Evolutionary conservation across 2,113 vertebrate genomes (phyloP), one percentile per base, ranked within the genome.

Genomic region (Gobio gobio): DNA sequence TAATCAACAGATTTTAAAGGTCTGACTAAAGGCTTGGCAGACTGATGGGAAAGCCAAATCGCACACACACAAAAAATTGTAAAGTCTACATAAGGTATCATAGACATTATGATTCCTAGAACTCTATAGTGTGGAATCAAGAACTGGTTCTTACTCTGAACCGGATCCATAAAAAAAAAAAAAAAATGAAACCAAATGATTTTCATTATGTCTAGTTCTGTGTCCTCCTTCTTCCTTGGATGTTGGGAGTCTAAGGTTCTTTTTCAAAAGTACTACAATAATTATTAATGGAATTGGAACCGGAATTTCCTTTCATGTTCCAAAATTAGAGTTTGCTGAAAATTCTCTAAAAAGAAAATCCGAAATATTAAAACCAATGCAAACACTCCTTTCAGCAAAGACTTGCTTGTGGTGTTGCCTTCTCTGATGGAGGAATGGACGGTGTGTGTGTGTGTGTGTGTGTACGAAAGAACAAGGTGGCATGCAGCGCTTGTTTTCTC

Each of bases 1-100:
- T 84, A 88, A 83, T 77, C 64, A 20, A 61, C 18, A 59, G n/a
- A 80, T 76, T 82, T 36, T 63, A 45, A 51, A 68, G 26, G 51
- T 80, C 81, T 88, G 84, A 84, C 78, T 77, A 78, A 72, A 75
- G 59, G 51, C 36, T 49, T 72, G 77, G 79, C 78, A 75, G 51
- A 43, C 40, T 68, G 61, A 83, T 59, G 73, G 54, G 47, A 73
- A 76, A 49, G 58, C 47, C n/a, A 70, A 88, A 85, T 83, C 68
- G 36, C 77, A 83, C 18, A 73, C 26, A 59, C 18, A 36, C 36
- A 29, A 70, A 22, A 22, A 49, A 33, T 26, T 56, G 64, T 29
- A 54, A 26, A 70, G 63, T 10, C 59, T 51, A 51, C 24, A 72
- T 6, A 49, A 29, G 5, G 7, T 66, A 47, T 66, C 43, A 51